phyloP scores from a whole-genome alignment of 2,888 invertebrate genomes.

The Linyphia triangularis region DNA sequence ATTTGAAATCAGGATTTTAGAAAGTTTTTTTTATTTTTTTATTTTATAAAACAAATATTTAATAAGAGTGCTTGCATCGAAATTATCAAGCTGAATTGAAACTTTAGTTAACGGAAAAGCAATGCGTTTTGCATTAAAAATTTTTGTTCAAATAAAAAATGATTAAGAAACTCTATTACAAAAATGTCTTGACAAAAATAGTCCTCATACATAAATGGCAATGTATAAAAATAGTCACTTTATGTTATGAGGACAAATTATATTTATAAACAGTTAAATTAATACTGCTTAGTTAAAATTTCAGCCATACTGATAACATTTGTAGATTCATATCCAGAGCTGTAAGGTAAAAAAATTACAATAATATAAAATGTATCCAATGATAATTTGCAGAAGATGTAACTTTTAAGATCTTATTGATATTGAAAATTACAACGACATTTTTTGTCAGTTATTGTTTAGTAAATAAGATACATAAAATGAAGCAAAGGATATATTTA shows the following conservation, averaged over 20 bases:
- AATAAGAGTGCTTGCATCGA: no score
- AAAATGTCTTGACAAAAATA: conserved; percentile 17
- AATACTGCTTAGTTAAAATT: neutral
- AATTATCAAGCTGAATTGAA: no score
- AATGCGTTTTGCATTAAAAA: neutral
- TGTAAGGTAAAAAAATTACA: neutral
- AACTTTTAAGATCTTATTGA: no score
- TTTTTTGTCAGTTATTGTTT: no score
- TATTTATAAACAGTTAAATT: conserved; percentile 7
- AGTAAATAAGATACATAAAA: no score
- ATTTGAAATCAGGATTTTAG: no score
- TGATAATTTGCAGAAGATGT: no score
- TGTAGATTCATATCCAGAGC: conserved; percentile 74
- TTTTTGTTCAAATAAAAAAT: neutral
- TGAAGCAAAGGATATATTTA: no score
- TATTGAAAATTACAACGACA: no score
- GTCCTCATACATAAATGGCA: conserved; percentile 65
- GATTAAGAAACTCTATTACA: neutral
- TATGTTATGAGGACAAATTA: neutral
- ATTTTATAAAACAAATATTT: no score
- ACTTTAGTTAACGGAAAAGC: no score
- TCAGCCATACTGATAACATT: conserved; percentile 33
- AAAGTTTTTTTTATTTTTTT: no score
- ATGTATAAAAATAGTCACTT: neutral
- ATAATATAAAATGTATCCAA: neutral